These are phyloP conservation scores for Aeoliscus strigatus DNA, from an alignment of 2,797 vertebrate genomes.

Conservation along the genomic window DNA sequence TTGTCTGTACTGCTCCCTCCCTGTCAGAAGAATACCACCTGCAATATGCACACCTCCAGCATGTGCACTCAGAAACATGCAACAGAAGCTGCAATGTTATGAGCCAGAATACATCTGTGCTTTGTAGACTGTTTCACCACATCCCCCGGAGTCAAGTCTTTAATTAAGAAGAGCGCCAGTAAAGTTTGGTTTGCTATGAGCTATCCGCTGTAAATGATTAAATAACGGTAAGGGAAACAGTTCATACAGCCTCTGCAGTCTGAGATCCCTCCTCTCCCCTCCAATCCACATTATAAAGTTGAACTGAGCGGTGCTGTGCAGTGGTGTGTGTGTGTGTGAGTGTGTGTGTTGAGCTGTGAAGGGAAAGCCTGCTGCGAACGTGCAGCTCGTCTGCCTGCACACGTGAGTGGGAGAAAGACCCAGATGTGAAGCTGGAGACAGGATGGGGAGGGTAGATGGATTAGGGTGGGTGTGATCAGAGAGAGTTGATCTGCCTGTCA, in stretches of 20 bases:
- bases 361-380: slow-evolving; percentile 61
- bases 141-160: slow-evolving; percentile 2
- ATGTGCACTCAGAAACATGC: slow-evolving; percentile 7
- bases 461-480: slow-evolving; percentile 63
- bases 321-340: slow-evolving; percentile 12
- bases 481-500: slow-evolving; percentile 62
- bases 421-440: slow-evolving; percentile 66
- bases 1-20: slow-evolving; percentile 21
- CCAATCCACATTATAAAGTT: slow-evolving; percentile 38
- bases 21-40: slow-evolving; percentile 37
- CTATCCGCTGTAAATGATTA: slow-evolving; percentile 4
- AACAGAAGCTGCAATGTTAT: slow-evolving; percentile 2
- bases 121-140: not conserved
- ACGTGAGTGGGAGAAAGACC: slow-evolving; percentile 71
- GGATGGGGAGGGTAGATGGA: slow-evolving; percentile 36
- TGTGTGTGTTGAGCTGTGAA: slow-evolving; percentile 40
- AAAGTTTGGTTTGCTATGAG: slow-evolving; percentile 7
- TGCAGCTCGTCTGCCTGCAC: slow-evolving; percentile 66
- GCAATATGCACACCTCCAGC: slow-evolving; percentile 21
- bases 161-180: slow-evolving; percentile 4
- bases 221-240: slow-evolving; percentile 18
- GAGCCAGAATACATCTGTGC: not conserved
- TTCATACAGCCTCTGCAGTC: slow-evolving; percentile 31
- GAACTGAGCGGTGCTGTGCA: slow-evolving; percentile 24
- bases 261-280: slow-evolving; percentile 15